Evolutionary conservation across 2,888 invertebrate genomes (phyloP), one percentile per base, ranked within the genome.

Genomic region (Heteromyza rotundicornis): DNA sequence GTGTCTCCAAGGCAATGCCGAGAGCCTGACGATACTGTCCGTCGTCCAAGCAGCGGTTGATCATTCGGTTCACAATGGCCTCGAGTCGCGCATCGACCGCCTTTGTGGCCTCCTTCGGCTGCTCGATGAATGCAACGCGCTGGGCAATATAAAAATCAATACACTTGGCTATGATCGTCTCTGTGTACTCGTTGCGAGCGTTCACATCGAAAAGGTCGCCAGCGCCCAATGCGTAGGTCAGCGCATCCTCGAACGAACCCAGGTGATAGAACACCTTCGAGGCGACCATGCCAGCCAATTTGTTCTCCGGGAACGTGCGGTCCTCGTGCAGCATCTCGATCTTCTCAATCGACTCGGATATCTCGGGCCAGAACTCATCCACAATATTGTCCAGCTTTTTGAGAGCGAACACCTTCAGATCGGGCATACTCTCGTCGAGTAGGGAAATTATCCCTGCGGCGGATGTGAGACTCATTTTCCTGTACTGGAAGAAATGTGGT

Each of bases 251-350:
- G 83, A 96, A 98, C 1, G 97, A 94, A 32, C 98, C 98, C 68
- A 99, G 86, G 84, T 99, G 98, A 82, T 98, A 98, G 80, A 98
- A 98, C 0, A 98, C 96, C 85, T 99, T 99, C 71, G 98, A 98
- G 5, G 97, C 98, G 3, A 99, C 95, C 71, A 99, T 87, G 24
- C 98, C 98, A 55, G 99, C 98, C 58, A 98, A 84, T 77, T 96
- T 92, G 76, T 95, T 92, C 79, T 97, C 93, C 36, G 89, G 88
- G 82, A 99, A 93, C 36, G 85, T 86, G 77, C 92, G 90, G 79
- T 98, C 96, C 85, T 98, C 98, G 78, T 97, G 95, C 24, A 99
- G 86, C 80, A 95, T 94, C 86, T 99, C 98, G 76, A 98, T 97
- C 85, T 96, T 98, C 77, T 94, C 94, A 73, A 98, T 95, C 14